Conservation (phyloP, 2,113 vertebrate genomes). For the Archilochus colubris region DNA sequence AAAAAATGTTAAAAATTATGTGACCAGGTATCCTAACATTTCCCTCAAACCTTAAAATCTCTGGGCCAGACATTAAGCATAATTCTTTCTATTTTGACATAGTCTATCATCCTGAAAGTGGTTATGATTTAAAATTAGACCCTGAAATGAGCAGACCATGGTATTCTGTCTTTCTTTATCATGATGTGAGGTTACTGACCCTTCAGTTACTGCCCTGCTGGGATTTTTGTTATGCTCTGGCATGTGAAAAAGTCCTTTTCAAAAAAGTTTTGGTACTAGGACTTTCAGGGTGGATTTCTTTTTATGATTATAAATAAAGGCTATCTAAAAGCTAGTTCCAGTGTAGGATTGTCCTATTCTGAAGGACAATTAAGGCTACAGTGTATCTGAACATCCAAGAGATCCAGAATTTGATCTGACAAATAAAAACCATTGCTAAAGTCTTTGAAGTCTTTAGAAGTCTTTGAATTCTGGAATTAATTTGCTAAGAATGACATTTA, state of each 20-base stretch:
- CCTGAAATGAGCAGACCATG: not conserved
- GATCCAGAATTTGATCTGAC: not conserved
- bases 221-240: constrained; percentile 28
- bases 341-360: not conserved
- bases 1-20: not conserved
- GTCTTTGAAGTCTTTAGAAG: not conserved
- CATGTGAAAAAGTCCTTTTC: not conserved
- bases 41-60: not conserved
- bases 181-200: not conserved
- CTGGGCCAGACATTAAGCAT: not conserved
- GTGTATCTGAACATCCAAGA: not conserved
- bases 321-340: not conserved
- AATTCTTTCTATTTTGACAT: not conserved
- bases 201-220: constrained; percentile 7
- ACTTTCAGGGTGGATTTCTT: not conserved
- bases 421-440: not conserved
- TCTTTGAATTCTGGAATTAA: not conserved
- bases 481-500: not conserved
- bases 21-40: not conserved
- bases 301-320: not conserved
- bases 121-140: constrained; percentile 32
- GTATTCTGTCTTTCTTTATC: constrained; percentile 7
- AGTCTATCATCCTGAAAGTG: not conserved
- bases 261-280: not conserved
- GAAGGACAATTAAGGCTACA: not conserved